Evolutionary conservation across 2,888 invertebrate genomes (phyloP).

Genomic region (Thecophora atra): DNA sequence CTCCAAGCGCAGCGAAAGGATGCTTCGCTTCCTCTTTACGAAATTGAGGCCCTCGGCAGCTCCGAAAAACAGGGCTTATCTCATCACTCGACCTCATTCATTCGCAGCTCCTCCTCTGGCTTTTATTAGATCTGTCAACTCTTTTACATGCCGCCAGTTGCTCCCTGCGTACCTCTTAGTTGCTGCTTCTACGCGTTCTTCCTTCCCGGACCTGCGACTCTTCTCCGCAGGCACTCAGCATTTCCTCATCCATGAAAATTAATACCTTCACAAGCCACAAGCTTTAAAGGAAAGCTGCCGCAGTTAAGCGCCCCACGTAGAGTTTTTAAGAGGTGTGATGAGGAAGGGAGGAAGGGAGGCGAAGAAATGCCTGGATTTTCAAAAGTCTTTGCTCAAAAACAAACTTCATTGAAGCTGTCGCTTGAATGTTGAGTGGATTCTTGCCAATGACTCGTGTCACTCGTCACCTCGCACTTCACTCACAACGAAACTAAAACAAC

Average conservation of each 20-base stretch:
- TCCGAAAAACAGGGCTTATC: too few species aligned
- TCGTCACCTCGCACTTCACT: too few species aligned
- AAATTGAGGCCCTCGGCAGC: too few species aligned
- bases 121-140: background rate
- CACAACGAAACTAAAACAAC: background rate
- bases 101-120: background rate
- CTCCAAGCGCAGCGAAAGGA: too few species aligned
- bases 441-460: background rate
- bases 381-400: background rate
- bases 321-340: background rate
- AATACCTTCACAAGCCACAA: background rate
- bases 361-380: too few species aligned
- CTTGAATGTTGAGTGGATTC: conserved; percentile 4
- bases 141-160: background rate
- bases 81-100: too few species aligned
- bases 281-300: too few species aligned
- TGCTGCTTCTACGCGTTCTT: background rate
- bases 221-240: background rate
- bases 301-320: too few species aligned
- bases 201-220: background rate
- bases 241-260: background rate
- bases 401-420: background rate
- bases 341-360: background rate
- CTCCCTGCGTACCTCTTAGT: background rate
- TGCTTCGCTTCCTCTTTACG: too few species aligned